Conservation (phyloP, 2,888 invertebrate genomes). For the Aricia artaxerxes region DNA sequence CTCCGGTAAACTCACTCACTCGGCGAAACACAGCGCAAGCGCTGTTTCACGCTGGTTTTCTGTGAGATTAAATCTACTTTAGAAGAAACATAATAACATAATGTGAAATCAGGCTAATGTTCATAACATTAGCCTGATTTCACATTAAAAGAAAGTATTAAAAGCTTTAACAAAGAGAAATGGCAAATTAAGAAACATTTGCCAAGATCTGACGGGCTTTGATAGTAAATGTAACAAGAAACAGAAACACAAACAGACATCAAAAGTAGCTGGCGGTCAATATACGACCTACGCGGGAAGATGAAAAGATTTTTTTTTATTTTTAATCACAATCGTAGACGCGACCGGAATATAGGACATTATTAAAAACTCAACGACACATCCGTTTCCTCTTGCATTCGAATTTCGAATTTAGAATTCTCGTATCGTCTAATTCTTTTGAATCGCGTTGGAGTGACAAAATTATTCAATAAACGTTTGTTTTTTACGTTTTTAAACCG, state of each 20-base stretch:
- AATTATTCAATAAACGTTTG: not conserved
- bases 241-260: slow-evolving; percentile 43
- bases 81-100: too few species aligned
- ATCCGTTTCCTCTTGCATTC: slow-evolving; percentile 70
- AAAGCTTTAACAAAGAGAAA: slow-evolving; percentile 21
- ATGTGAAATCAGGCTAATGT: too few species aligned
- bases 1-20: too few species aligned
- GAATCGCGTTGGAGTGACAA: not conserved
- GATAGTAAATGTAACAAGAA: slow-evolving; percentile 20
- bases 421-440: slow-evolving; percentile 18
- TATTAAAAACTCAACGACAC: slow-evolving; percentile 72
- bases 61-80: not conserved
- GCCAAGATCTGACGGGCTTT: slow-evolving; percentile 16
- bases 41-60: too few species aligned
- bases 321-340: slow-evolving; percentile 66
- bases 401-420: slow-evolving; percentile 46
- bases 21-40: too few species aligned
- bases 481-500: too few species aligned
- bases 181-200: slow-evolving; percentile 7
- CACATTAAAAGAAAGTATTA: not conserved
- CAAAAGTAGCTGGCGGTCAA: slow-evolving; percentile 64
- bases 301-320: slow-evolving; percentile 67
- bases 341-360: slow-evolving; percentile 67
- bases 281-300: slow-evolving; percentile 55
- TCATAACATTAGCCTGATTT: not conserved